Base-by-base conservation (phyloP, 2,113 vertebrate species). In the Entomyzon cyanotis region DNA sequence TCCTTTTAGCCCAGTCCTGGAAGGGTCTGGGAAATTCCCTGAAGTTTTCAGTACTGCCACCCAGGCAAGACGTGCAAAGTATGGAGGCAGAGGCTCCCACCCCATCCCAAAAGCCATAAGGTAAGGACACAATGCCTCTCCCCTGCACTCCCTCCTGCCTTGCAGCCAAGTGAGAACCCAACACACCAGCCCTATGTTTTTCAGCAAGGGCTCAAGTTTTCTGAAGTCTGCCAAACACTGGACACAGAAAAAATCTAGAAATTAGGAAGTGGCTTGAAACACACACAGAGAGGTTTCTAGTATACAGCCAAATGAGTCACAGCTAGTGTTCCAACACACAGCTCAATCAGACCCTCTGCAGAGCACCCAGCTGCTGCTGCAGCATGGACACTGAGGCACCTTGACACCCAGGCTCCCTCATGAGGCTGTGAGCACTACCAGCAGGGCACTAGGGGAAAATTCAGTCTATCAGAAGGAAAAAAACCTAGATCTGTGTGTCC, bases 361-460 rank as follows among this genome's bases (percentile, higher is more conserved):
- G 53, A 76, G 35, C 55, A 49, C n/a, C 9, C 56, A 15, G 52
- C 2, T 5, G 52, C 33, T 0, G 0, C 60, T 0, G 0, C 25
- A 24, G 49, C 44, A 47, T 0, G 3, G n/a, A 71, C 58, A 80
- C 37, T 33, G 27, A 25, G 35, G 46, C 64, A 60, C 56, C 74
- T 55, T 35, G 70, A 39, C 62, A 67, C 27, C 15, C 1, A 5
- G 35, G 24, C 9, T 53, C 16, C 55, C 19, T 52, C 0, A 0
- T 25, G 73, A n/a, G 65, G 49, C 62, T 69, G 18, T n/a, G 41
- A 75, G 62, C 24, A 31, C 25, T 71, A 62, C 69, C 3, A 12
- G 69, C 20, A 60, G 44, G 12, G 75, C 23, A 35, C 14, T 4
- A 23, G 37, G 24, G 31, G 19, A 44, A 91, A 92, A 89, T 28